Evolutionary conservation across 1,140 invertebrate genomes (phyloP).

Genomic region (Proctacanthus coquilletti): DNA sequence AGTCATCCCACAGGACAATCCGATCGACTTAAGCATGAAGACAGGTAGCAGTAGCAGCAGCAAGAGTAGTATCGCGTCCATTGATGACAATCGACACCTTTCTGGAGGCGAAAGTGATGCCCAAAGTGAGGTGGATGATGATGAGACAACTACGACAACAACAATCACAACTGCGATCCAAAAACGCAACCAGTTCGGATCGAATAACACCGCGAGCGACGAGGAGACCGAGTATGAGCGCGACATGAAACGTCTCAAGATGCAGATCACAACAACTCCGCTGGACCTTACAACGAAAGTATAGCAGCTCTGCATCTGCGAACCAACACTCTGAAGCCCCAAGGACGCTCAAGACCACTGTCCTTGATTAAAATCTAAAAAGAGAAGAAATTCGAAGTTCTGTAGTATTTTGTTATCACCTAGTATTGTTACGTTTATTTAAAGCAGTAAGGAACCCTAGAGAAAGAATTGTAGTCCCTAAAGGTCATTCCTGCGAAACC

Average conservation of each 20-base stretch:
- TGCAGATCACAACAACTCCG: slow-evolving; percentile 34
- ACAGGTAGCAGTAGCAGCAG: slow-evolving; percentile 36
- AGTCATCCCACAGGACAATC: slow-evolving; percentile 45
- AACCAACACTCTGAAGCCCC: neutral
- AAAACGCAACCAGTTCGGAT: slow-evolving; percentile 5
- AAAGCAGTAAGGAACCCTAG: too few relatives aligned
- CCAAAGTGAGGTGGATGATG: slow-evolving; percentile 15
- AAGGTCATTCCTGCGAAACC: too few relatives aligned
- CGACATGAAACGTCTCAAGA: slow-evolving; percentile 36
- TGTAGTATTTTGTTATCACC: too few relatives aligned
- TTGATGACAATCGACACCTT: neutral
- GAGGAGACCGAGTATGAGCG: slow-evolving; percentile 35
- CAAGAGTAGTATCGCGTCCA: slow-evolving; percentile 12
- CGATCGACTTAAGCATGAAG: slow-evolving; percentile 67
- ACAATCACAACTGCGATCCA: neutral
- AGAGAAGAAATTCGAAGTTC: too few relatives aligned
- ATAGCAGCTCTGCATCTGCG: too few relatives aligned
- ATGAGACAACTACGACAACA: slow-evolving; percentile 7
- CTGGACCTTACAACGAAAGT: slow-evolving; percentile 51
- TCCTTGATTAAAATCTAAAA: too few relatives aligned
- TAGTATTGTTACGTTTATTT: too few relatives aligned
- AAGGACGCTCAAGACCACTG: too few relatives aligned
- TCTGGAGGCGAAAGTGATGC: slow-evolving; percentile 8
- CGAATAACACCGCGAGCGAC: slow-evolving; percentile 34
- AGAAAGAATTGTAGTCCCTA: too few relatives aligned